Evolutionary conservation across 2,888 invertebrate species (phyloP).

Genomic region (Melanostoma scalare): DNA sequence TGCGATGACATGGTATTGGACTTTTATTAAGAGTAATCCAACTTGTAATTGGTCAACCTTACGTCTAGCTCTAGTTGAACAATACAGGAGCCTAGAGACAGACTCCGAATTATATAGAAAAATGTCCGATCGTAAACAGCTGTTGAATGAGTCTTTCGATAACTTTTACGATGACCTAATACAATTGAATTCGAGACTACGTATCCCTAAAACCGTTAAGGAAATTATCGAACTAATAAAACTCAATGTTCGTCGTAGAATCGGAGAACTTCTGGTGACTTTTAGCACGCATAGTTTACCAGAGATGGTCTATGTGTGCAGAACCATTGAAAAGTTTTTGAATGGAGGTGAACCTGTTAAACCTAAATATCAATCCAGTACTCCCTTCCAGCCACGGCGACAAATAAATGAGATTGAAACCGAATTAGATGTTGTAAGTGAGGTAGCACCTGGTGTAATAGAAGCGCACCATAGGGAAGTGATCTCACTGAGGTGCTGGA

Average conservation of each 20-base stretch:
- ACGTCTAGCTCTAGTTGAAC: not conserved
- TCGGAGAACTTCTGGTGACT: not conserved
- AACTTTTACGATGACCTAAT: not conserved
- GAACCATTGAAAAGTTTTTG: not conserved
- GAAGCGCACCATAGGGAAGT: slow-evolving; percentile 10
- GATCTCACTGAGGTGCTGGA: slow-evolving; percentile 3
- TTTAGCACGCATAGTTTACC: not conserved
- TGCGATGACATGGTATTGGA: not conserved
- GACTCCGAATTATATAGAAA: slow-evolving; percentile 8
- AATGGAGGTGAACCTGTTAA: not conserved
- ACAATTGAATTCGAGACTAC: not conserved
- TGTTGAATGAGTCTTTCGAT: not conserved
- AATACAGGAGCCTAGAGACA: slow-evolving; percentile 15
- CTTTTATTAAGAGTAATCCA: not conserved
- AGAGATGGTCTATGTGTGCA: slow-evolving; percentile 6
- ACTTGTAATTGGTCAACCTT: not conserved
- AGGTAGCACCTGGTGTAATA: not conserved
- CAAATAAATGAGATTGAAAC: not conserved
- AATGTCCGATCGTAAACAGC: not conserved
- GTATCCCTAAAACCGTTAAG: not conserved
- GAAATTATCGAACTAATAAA: slow-evolving; percentile 5
- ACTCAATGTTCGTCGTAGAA: not conserved
- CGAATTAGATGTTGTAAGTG: not conserved
- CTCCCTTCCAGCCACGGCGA: not conserved
- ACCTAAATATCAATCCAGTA: not conserved